Percentiles rank a stretch among this genome's conserved stretches.
phyloP scores from a whole-genome alignment of 2,113 vertebrate species.

The Percopsis transmontana region DNA sequence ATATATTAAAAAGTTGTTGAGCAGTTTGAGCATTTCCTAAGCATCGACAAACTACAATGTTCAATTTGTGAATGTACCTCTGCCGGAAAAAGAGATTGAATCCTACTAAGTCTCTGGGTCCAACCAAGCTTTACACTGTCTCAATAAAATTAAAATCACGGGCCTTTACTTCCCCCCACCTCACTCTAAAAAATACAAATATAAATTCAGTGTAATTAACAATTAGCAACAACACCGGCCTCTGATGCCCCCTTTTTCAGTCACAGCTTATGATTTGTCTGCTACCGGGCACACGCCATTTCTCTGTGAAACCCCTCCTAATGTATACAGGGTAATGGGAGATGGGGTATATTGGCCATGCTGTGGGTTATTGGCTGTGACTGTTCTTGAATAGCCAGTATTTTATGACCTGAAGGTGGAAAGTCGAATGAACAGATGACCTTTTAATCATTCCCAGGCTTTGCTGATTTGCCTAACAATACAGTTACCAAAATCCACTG shows the following conservation, averaged over 20 bases:
- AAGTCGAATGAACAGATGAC: conserved; percentile 24
- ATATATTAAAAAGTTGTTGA: not conserved
- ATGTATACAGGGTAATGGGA: conserved; percentile 47
- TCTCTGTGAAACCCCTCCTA: conserved; percentile 32
- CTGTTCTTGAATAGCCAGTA: conserved; percentile 39
- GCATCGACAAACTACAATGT: too few species aligned
- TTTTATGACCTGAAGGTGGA: conserved; percentile 8
- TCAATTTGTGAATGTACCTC: too few species aligned
- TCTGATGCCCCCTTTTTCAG: conserved; percentile 49
- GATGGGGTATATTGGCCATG: conserved; percentile 32
- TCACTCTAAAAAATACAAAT: conserved; percentile 44
- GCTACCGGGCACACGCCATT: conserved; percentile 53
- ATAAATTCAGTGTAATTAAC: conserved; percentile 73
- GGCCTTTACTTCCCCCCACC: too few species aligned
- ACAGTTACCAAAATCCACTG: not conserved
- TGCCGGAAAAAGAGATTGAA: too few species aligned
- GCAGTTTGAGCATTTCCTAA: too few species aligned
- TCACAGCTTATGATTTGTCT: conserved; percentile 52
- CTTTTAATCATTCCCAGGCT: conserved; percentile 35
- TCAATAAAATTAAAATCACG: too few species aligned
- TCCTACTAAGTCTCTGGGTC: too few species aligned
- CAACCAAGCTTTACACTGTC: too few species aligned
- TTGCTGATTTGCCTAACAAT: not conserved
- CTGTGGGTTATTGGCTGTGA: conserved; percentile 57
- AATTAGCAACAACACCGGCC: conserved; percentile 67